Evolutionary conservation across 2,113 vertebrate species (phyloP).

Genomic region (Saccopteryx leptura): DNA sequence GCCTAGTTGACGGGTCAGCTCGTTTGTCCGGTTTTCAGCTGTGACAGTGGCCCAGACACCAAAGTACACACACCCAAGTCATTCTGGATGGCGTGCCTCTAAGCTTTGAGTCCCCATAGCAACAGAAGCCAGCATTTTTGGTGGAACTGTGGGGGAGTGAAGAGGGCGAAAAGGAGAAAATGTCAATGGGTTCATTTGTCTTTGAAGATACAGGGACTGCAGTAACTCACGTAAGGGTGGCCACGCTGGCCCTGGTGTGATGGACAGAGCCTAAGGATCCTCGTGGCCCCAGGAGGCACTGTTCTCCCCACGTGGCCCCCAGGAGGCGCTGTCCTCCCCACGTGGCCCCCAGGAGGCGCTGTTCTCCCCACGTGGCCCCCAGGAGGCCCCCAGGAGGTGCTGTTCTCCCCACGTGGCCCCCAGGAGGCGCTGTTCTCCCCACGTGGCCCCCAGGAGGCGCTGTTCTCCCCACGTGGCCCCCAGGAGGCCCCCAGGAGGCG

Average conservation of each 20-base stretch:
- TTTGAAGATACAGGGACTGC: fast-evolving
- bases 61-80: fast-evolving
- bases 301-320: too few relatives aligned
- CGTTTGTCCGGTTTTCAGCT: background rate
- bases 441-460: too few relatives aligned
- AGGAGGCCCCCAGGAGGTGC: too few relatives aligned
- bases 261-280: fast-evolving
- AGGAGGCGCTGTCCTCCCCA: too few relatives aligned
- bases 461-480: too few relatives aligned
- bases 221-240: fast-evolving
- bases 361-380: too few relatives aligned
- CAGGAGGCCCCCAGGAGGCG: too few relatives aligned
- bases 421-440: too few relatives aligned
- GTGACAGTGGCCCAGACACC: fast-evolving
- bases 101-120: fast-evolving
- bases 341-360: too few relatives aligned
- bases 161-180: fast-evolving
- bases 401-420: too few relatives aligned
- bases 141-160: background rate
- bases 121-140: fast-evolving
- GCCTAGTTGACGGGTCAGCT: too few relatives aligned
- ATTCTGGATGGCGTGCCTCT: fast-evolving
- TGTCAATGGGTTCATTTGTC: fast-evolving
- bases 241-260: background rate
- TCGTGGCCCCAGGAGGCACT: too few relatives aligned